Evolutionary conservation across 2,113 vertebrate genomes (phyloP).

Genomic region (Misgurnus anguillicaudatus): DNA sequence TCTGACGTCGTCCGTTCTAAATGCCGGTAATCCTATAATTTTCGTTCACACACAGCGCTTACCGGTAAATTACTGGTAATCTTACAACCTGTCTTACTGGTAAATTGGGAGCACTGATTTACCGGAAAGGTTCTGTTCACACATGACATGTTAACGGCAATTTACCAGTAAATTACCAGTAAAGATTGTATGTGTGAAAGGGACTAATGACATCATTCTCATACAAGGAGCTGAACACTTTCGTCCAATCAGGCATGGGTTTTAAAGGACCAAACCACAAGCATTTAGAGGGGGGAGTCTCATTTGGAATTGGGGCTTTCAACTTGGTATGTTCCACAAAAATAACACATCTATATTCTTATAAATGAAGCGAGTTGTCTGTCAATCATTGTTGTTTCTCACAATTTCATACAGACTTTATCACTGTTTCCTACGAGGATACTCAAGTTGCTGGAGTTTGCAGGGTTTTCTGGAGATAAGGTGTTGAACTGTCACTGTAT

Average conservation of each 20-base stretch:
- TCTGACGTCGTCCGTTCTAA: too few relatives aligned
- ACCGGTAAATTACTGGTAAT: too few relatives aligned
- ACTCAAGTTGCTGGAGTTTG: constrained; percentile 80
- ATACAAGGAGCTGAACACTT: constrained; percentile 75
- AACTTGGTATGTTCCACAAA: constrained; percentile 72
- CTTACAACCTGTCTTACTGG: too few relatives aligned
- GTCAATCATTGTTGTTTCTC: constrained; percentile 31
- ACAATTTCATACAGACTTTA: constrained; percentile 69
- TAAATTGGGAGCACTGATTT: too few relatives aligned
- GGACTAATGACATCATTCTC: not conserved
- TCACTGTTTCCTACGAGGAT: constrained; percentile 80
- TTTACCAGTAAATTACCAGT: too few relatives aligned
- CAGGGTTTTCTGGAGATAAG: constrained; percentile 84
- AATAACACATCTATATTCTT: not conserved
- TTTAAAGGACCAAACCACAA: constrained; percentile 72
- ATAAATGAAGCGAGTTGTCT: not conserved
- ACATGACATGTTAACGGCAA: too few relatives aligned
- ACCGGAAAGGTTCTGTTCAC: too few relatives aligned
- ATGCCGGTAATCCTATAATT: too few relatives aligned
- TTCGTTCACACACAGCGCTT: too few relatives aligned
- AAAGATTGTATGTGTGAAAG: too few relatives aligned
- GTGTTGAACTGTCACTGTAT: constrained; percentile 53
- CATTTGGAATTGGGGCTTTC: constrained; percentile 80
- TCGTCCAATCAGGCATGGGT: constrained; percentile 68
- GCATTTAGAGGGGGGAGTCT: constrained; percentile 78